Base-by-base conservation (phyloP, 1,140 invertebrate genomes). In the Papilio aristodemus region DNA sequence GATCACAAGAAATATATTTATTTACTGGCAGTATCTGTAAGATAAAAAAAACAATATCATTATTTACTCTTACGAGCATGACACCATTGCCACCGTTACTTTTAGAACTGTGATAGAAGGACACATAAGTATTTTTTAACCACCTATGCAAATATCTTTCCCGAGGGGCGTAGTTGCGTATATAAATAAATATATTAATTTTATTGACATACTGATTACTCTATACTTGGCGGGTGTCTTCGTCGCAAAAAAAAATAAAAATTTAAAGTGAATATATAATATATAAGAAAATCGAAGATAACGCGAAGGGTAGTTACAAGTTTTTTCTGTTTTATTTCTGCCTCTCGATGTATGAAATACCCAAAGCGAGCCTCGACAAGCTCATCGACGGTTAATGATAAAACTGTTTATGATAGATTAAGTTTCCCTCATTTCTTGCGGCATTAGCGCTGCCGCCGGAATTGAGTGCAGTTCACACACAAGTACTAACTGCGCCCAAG, bases 401-500 rank as follows among this genome's bases (percentile, higher is more conserved):
- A 17, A 50, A 50, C 46, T 50, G 46, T 50, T 50, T 22, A 50
- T 50, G 17, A 50, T 22, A 22, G 1, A 50, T 50, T 50, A 22
- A 50, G 46, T 17, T 17, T 50, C 22, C 46, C 46, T 50, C 17
- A 19, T 50, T 50, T 50, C 46, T 50, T 50, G 46, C 46, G 25
- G 22, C 27, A 60, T 37, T 60, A 60, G n/a, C 14, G 14, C 32
- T 14, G 7, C 58, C 36, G 8, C 57, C n/a, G 17, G 43, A 50
- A 19, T 50, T 37, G 27, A 60, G 37, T 60, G 58, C 54, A 22
- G 37, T 74, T 74, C 72, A 71, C 72, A 74, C 72, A 68, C 66
- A 50, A 63, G 66, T 67, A n/a, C n/a, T 60, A 60, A 60, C 70
- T 67, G 57, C 68, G 62, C 36, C 62, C 72, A 74, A 74, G 72